These are phyloP conservation scores for Edolisoma coerulescens DNA, from an alignment of 2,113 vertebrate species.

Conservation along the genomic window DNA sequence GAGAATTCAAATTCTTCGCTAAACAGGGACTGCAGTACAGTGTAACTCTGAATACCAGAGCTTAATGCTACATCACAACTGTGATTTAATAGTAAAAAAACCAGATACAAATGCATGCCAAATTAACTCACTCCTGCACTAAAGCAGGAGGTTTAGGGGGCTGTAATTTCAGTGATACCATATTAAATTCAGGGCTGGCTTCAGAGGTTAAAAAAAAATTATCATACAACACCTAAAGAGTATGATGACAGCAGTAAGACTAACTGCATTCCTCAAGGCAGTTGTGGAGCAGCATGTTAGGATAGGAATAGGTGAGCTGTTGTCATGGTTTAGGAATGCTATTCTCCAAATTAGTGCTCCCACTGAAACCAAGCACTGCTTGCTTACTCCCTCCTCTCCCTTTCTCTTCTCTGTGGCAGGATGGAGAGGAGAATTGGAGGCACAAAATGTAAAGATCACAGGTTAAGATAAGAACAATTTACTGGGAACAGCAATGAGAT, in stretches of 20 bases:
- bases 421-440: background rate
- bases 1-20: background rate
- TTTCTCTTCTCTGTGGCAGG: background rate
- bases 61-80: background rate
- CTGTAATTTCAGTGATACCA: background rate
- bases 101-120: background rate
- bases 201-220: background rate
- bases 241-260: background rate
- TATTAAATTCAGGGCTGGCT: background rate
- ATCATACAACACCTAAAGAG: background rate
- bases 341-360: background rate
- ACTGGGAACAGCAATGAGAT: background rate
- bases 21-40: background rate
- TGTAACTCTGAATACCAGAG: background rate
- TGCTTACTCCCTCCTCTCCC: background rate
- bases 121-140: background rate
- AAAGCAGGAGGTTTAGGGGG: background rate
- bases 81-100: background rate
- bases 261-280: background rate
- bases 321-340: background rate
- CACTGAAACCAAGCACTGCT: background rate
- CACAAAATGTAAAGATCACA: background rate
- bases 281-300: background rate
- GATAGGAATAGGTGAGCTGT: background rate
- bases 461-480: background rate